phyloP scores from a whole-genome alignment of 23 tunicate genomes.

The Halocynthia aurantium region DNA sequence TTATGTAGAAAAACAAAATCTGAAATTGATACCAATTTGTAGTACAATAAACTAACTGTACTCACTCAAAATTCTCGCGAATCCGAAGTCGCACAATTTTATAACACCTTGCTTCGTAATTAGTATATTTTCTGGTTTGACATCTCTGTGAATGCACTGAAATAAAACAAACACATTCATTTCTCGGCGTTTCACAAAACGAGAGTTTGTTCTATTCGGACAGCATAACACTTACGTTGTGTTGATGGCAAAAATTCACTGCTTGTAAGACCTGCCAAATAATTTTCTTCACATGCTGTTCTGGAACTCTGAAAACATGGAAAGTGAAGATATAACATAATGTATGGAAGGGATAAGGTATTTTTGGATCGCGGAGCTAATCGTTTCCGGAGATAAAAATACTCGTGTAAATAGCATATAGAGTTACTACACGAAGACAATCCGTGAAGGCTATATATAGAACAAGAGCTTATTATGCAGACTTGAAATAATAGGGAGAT shows the following conservation, averaged over 20 bases:
- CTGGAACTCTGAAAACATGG: conserved; percentile 59
- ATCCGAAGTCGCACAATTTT: conserved; percentile 96
- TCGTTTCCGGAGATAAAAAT: not conserved
- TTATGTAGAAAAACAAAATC: not conserved
- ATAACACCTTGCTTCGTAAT: conserved; percentile 95
- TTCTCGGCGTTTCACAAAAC: not conserved
- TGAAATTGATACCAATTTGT: no score
- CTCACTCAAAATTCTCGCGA: conserved; percentile 96
- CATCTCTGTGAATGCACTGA: conserved; percentile 98
- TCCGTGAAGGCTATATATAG: no score
- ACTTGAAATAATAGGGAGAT: no score
- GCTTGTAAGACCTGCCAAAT: conserved; percentile 99
- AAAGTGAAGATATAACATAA: no score
- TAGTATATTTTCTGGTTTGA: conserved; percentile 94
- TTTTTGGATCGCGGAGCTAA: no score
- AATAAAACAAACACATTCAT: not conserved
- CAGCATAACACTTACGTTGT: conserved; percentile 61
- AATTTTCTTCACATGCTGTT: conserved; percentile 76
- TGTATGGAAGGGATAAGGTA: no score
- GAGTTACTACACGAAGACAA: no score
- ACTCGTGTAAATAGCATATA: no score
- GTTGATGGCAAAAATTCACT: conserved; percentile 96
- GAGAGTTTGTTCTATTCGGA: not conserved
- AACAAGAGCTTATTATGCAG: no score
- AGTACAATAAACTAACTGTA: not conserved